Base-by-base conservation (phyloP, 2,888 invertebrate genomes). In the Punctoribates punctum region DNA sequence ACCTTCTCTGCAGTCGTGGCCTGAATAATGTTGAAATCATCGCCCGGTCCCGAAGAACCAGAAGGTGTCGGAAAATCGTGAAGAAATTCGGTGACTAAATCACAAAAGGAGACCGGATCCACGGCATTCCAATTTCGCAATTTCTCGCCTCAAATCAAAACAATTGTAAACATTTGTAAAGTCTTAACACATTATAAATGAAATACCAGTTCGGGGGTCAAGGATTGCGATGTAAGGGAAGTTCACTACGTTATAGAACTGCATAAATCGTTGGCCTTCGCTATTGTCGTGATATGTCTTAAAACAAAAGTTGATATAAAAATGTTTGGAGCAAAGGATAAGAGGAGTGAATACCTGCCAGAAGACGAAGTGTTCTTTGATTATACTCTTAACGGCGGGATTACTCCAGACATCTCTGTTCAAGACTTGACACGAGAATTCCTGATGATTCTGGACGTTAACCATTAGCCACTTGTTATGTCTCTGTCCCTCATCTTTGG, bases 361-460 rank as follows among this genome's bases (percentile, higher is more conserved):
- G 80, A 90, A 86, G 20, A 90, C 83, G 82, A 90, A 91, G 82
- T 89, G 87, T 75, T 88, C 86, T 70, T 86, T 86, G 27, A 90
- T 84, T 76, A 90, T 83, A 75, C 86, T 86, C 78, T 88, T 87
- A 8, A 90, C 86, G 76, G 87, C 86, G 62, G 83, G 82, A 79
- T 88, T 87, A 17, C 89, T 87, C 90, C 90, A 90, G 0, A 90
- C 87, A 82, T 90, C 90, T 65, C 90, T 85, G 83, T 90, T 90
- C 70, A 90, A 84, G 13, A 88, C 86, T 83, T 90, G 90, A 79
- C 90, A 90, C 27, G 87, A 84, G 82, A 91, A 90, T 82, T 89
- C 88, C 80, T 87, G 86, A 29, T 88, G 87, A 82, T 89, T 88
- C 82, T 90, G 90, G 11, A 91, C 86, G 82, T 91, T 90, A 0